Percentiles rank a stretch among this genome's conserved stretches.
Conservation (phyloP, 2,797 vertebrate species). For the Podarcis lilfordi region DNA sequence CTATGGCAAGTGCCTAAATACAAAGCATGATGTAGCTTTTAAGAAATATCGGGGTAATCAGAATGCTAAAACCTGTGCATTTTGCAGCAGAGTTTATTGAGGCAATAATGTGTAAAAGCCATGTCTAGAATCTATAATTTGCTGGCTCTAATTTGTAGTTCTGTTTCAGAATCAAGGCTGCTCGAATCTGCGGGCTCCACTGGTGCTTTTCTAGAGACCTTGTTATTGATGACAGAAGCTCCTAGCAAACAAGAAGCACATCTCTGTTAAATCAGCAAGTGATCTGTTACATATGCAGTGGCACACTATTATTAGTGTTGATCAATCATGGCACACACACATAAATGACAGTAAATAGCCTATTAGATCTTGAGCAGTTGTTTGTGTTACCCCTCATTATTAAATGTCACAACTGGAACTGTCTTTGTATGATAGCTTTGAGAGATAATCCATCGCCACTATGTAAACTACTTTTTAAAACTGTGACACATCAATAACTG, state of each 20-base stretch:
- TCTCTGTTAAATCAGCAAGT: slow-evolving; percentile 12
- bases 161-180: background rate
- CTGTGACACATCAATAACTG: slow-evolving; percentile 47
- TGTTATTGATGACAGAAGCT: slow-evolving; percentile 18
- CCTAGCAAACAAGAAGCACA: slow-evolving; percentile 6
- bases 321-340: background rate
- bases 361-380: background rate
- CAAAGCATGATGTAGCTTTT: background rate
- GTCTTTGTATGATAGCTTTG: slow-evolving; percentile 44
- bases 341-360: background rate
- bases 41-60: slow-evolving; percentile 15
- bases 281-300: background rate
- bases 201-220: background rate
- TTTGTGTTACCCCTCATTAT: slow-evolving; percentile 25
- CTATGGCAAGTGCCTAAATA: background rate
- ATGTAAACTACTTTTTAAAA: slow-evolving; percentile 27
- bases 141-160: background rate
- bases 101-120: background rate
- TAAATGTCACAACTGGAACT: slow-evolving; percentile 36
- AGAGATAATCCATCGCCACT: slow-evolving; percentile 45
- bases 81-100: background rate
- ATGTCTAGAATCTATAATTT: background rate
- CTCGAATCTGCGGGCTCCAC: background rate
- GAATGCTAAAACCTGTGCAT: background rate
- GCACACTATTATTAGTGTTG: slow-evolving; percentile 25